phyloP scores from a whole-genome alignment of 2,113 vertebrate species.

The Chaenocephalus aceratus region DNA sequence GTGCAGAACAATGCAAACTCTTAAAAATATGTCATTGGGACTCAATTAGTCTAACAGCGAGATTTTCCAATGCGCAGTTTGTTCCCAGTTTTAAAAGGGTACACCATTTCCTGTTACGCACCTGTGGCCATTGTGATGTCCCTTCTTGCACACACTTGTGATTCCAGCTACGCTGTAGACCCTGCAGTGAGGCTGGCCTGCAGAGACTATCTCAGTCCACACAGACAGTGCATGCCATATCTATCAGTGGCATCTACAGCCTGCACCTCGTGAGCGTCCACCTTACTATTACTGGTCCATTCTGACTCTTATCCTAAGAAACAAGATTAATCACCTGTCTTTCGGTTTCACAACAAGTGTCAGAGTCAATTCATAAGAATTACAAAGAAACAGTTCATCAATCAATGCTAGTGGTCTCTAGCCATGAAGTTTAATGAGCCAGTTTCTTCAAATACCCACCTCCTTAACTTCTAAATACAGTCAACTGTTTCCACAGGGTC shows the following conservation, averaged over 20 bases:
- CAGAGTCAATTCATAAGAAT: neutral
- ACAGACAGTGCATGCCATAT: neutral
- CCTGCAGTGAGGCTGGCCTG: conserved; percentile 4
- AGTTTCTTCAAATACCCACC: neutral
- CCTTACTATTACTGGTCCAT: neutral
- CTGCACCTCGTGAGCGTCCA: neutral
- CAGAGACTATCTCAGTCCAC: neutral
- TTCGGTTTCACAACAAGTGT: neutral
- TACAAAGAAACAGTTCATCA: neutral
- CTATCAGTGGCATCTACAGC: neutral
- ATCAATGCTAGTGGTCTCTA: neutral
- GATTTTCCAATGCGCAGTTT: conserved; percentile 1
- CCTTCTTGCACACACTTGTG: conserved; percentile 7
- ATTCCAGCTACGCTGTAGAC: neutral
- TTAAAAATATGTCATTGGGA: neutral
- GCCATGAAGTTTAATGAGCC: neutral
- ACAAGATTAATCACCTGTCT: neutral
- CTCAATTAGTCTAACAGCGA: neutral
- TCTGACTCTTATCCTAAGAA: neutral
- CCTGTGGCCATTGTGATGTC: neutral
- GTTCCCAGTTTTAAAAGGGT: conserved; percentile 6
- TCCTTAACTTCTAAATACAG: neutral
- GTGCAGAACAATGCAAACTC: neutral
- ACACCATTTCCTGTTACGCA: neutral
- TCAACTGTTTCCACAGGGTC: conserved; percentile 28